These are phyloP conservation scores for Aphrocallistes beatrix DNA, from an alignment of 37 sponge, comb jelly and placozoan species.

Conservation along the genomic window DNA sequence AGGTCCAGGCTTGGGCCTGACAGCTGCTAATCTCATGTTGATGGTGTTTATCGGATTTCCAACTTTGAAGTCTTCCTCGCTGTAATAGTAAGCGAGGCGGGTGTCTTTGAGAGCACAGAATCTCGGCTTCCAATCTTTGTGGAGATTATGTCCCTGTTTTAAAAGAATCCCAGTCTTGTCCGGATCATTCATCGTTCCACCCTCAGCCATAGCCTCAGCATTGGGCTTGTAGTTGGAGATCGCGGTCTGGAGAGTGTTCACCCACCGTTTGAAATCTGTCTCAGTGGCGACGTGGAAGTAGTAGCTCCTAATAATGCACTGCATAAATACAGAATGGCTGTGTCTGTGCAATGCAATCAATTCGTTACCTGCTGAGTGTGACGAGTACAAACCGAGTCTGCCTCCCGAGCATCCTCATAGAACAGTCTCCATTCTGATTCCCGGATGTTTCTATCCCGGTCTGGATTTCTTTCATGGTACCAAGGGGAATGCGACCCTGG, in stretches of 20 bases:
- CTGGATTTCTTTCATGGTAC: not conserved
- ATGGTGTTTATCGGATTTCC: slow-evolving; percentile 60
- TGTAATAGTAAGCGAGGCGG: not conserved
- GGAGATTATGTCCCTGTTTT: slow-evolving; percentile 53
- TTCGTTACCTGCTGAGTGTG: not conserved
- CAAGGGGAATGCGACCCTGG: not conserved
- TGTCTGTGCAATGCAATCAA: too few relatives aligned
- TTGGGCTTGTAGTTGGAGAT: slow-evolving; percentile 43
- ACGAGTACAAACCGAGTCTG: not conserved
- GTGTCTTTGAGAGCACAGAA: not conserved
- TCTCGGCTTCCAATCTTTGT: not conserved
- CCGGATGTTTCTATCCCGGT: not conserved
- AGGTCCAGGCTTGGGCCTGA: slow-evolving; percentile 34
- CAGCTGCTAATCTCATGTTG: slow-evolving; percentile 54
- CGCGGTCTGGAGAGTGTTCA: slow-evolving; percentile 68
- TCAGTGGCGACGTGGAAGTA: not conserved
- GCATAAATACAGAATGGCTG: not conserved
- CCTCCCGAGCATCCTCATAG: not conserved
- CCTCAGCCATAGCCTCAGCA: not conserved
- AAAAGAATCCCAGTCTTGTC: slow-evolving; percentile 47
- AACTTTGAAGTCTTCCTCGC: slow-evolving; percentile 31
- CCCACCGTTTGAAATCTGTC: slow-evolving; percentile 49
- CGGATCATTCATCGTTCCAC: slow-evolving; percentile 41
- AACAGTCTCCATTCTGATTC: not conserved
- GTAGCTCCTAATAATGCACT: not conserved